Evolutionary conservation across 92 coral and sea anemone species (phyloP), one percentile per base, ranked within the genome.

Genomic region (Heteractis magnifica): DNA sequence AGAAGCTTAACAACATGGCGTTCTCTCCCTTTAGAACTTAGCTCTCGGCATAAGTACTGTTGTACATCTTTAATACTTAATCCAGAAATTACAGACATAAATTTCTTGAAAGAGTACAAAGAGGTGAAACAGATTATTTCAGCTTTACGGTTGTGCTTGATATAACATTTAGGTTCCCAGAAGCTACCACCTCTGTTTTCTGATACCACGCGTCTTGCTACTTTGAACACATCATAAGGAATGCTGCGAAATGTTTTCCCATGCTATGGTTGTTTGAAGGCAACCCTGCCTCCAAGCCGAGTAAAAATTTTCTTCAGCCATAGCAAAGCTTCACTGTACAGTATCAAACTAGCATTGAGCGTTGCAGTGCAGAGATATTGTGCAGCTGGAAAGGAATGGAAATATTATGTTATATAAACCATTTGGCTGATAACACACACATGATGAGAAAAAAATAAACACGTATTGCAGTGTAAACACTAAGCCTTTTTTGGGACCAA

Each of bases 191-290:
- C 18, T 70, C 51, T 68, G 51, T 84, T 81, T 85, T 84, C 78
- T 81, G 87, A 82, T 77, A 89, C 79, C 51, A 86, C 89, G n/a
- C 81, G 76, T 89, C 79, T 78, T 56, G 87, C 76, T 59, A 76
- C 80, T 56, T 75, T 77, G 75, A 86, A 89, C 16, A 92, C 75
- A 81, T 92, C 92, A 60, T 76, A 83, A 3, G 95, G 95, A 48
- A 92, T 86, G 76, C 78, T 82, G 49, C 92, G 83, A 62, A 72
- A 79, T 60, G 84, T 82, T 78, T 80, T 90, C 52, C 80, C 89
- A 50, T 83, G 78, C 77, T 73, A 83, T 58, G 90, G 92, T 82
- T 81, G 78, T 76, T 86, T 82, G 60, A 88, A 84, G 77, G 80
- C 88, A 58, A 70, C 87, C 52, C 84, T 80, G 26, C 75, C 78